Conservation (phyloP, 1,140 invertebrate genomes). For the Campoletis sonorensis region DNA sequence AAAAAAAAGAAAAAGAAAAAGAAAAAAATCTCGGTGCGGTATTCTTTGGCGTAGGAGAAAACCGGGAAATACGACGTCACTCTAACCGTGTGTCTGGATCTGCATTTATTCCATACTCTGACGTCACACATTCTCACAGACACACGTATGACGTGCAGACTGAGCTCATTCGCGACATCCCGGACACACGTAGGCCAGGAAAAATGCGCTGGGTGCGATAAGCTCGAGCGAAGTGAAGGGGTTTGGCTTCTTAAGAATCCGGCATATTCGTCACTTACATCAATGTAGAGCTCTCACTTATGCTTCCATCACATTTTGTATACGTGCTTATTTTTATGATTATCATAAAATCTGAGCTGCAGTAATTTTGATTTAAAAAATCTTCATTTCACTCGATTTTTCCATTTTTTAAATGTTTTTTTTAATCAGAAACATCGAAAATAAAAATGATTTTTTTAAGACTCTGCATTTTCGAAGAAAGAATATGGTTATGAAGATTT, state of each 20-base stretch:
- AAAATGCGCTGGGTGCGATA: conserved; percentile 30
- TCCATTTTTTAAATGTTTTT: too few relatives aligned
- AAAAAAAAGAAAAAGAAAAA: too few relatives aligned
- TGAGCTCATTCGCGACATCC: conserved; percentile 17
- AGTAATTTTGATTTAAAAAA: background rate
- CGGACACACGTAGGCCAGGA: conserved; percentile 29
- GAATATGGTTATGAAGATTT: too few relatives aligned
- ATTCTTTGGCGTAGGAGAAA: background rate
- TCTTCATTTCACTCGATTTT: too few relatives aligned
- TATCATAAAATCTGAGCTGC: background rate
- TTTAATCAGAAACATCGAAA: too few relatives aligned
- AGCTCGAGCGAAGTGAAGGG: conserved; percentile 14
- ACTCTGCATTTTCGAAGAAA: too few relatives aligned
- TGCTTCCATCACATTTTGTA: background rate
- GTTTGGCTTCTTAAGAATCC: conserved; percentile 23
- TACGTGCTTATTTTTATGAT: background rate
- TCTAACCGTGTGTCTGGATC: background rate
- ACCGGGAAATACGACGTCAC: conserved; percentile 12
- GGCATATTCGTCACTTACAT: background rate
- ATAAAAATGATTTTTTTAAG: too few relatives aligned
- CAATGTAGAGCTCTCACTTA: conserved; percentile 8
- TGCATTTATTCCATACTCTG: background rate
- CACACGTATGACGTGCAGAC: background rate
- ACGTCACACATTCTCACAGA: background rate
- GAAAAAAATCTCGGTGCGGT: background rate